Conservation (phyloP, 2,797 vertebrate species). For the Hemibagrus guttatus region DNA sequence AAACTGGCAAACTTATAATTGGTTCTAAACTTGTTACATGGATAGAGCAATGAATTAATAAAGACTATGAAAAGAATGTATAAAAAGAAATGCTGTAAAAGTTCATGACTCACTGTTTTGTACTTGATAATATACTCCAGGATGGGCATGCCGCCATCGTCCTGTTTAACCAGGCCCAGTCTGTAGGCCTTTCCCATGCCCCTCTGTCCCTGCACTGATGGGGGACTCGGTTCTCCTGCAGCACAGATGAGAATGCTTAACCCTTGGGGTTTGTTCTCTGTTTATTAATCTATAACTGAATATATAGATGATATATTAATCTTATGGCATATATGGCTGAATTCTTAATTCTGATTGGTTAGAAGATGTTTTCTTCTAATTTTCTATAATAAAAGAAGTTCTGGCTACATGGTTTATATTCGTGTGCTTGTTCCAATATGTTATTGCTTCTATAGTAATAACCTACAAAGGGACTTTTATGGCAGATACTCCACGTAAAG, state of each 20-base stretch:
- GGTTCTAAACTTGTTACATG: neutral
- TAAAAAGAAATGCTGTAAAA: neutral
- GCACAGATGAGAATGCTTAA: constrained; percentile 13
- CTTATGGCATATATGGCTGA: neutral
- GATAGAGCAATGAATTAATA: neutral
- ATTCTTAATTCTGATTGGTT: neutral
- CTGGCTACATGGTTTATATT: neutral
- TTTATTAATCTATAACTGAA: neutral
- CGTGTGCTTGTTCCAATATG: neutral
- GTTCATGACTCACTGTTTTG: constrained; percentile 85
- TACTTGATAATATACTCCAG: constrained; percentile 97
- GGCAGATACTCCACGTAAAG: neutral
- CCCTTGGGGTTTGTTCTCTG: neutral
- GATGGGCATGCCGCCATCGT: constrained; percentile 97
- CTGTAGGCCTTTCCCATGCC: constrained; percentile 92
- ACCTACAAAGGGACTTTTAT: neutral
- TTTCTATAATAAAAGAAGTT: neutral
- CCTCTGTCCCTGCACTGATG: constrained; percentile 91
- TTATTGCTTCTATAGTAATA: neutral
- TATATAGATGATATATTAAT: neutral
- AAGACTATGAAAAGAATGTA: neutral
- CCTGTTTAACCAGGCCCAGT: constrained; percentile 93
- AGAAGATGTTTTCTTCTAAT: neutral
- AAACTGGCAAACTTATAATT: neutral
- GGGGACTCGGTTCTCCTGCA: constrained; percentile 93